phyloP scores from a whole-genome alignment of 1,140 invertebrate species.

The Papilio glaucus region DNA sequence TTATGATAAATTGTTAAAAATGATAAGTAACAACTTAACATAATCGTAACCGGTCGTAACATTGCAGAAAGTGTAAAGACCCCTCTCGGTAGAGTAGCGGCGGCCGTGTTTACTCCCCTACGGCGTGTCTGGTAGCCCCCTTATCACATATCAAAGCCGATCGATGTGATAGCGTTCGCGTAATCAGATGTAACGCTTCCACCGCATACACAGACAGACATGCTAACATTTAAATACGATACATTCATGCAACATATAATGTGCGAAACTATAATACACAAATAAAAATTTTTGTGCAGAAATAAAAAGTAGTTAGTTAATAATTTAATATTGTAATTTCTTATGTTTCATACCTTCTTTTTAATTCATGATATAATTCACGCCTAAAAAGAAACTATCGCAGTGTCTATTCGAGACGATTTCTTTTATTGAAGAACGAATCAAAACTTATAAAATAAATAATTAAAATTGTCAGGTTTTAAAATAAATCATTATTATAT shows the following conservation, averaged over 20 bases:
- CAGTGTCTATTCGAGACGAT: too few relatives aligned
- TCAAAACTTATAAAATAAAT: too few relatives aligned
- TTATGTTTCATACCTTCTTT: neutral
- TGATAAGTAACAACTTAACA: neutral
- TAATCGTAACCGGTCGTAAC: neutral
- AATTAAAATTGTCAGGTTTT: too few relatives aligned
- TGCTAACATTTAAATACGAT: slow-evolving; percentile 1
- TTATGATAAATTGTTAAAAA: neutral
- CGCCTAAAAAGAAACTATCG: too few relatives aligned
- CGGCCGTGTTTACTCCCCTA: slow-evolving; percentile 6
- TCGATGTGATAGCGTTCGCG: slow-evolving; percentile 43
- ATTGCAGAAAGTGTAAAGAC: slow-evolving; percentile 25
- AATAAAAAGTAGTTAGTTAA: neutral
- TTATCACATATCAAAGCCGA: slow-evolving; percentile 41
- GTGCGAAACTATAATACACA: neutral
- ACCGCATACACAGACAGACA: neutral
- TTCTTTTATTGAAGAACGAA: too few relatives aligned
- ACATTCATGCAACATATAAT: slow-evolving; percentile 20
- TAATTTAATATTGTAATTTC: too few relatives aligned
- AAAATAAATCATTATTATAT: too few relatives aligned
- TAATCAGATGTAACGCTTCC: slow-evolving; percentile 43
- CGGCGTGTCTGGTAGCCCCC: slow-evolving; percentile 24
- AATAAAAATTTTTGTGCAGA: neutral
- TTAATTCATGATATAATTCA: neutral
- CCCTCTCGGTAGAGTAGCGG: neutral